Evolutionary conservation across 2,797 vertebrate species (phyloP), one percentile per base, ranked within the genome.

Genomic region (Pangasius mekongensis): DNA sequence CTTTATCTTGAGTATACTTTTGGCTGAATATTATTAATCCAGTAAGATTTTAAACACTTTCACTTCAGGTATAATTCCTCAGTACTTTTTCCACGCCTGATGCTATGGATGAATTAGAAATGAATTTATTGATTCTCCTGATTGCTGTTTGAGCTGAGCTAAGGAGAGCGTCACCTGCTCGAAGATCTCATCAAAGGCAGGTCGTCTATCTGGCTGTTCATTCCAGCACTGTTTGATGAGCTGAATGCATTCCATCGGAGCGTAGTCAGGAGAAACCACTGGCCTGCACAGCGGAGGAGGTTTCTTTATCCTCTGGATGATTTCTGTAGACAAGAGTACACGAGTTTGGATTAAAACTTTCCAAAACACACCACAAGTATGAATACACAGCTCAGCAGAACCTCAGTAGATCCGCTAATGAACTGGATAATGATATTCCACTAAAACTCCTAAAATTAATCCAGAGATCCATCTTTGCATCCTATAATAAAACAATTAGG

Each of bases 201-300:
- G 95, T n/a, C 93, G 89, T 66, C 94, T 89, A 3, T 96, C 95
- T 0, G 94, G 93, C 81, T 91, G 88, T 92, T 97, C 95, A 67
- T 93, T 94, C 96, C 96, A 97, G 87, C 95, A 95, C 10, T 96
- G 94, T 88, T 94, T 96, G 95, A 97, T 96, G 73, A 96, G 87
- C 87, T 95, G 95, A 80, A 97, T 94, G 67, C 95, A 97, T 33
- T 94, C 94, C 87, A 94, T 73, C 16, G 95, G 95, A 2, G 94
- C 94, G 16, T 92, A 83, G 49, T 97, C 96, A 10, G 93, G 93
- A 39, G 94, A 89, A 89, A 97, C 85, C 2, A 89, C 92, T 0
- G 96, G 95, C n/a, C 95, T 94, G 81, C 93, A 96, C 54, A 96
- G 83, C 2, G 95, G 95, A 89, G 94, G 94, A 4, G 95, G 94